Evolutionary conservation across 2,113 vertebrate species (phyloP).

Genomic region (Benitochromis conjunctus): DNA sequence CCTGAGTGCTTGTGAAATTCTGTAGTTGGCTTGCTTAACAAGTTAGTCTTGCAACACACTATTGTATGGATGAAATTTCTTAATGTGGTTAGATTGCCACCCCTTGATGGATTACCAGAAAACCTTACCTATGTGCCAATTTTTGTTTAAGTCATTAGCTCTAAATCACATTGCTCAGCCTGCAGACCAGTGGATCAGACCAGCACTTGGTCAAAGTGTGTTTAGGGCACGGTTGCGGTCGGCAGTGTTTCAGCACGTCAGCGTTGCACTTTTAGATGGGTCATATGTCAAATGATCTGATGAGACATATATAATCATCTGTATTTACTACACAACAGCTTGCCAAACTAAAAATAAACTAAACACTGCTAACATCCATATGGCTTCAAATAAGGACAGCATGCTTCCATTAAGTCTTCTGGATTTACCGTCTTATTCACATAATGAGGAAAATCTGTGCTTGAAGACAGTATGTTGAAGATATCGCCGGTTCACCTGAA

Average conservation of each 20-base stretch:
- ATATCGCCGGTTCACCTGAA: constrained; percentile 16
- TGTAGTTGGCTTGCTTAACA: constrained; percentile 47
- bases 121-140: constrained; percentile 22
- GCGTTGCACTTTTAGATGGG: constrained; percentile 63
- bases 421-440: constrained; percentile 11
- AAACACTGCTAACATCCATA: constrained; percentile 11
- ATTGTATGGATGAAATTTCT: constrained; percentile 53
- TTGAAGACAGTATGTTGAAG: neutral
- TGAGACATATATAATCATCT: constrained; percentile 57
- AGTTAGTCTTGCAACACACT: constrained; percentile 44
- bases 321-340: constrained; percentile 52
- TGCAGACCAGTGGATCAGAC: constrained; percentile 10
- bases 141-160: constrained; percentile 12
- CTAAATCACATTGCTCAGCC: neutral
- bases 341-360: constrained; percentile 58
- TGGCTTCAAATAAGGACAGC: constrained; percentile 14
- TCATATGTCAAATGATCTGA: constrained; percentile 60
- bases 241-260: constrained; percentile 56
- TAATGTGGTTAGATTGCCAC: constrained; percentile 23
- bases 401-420: constrained; percentile 2
- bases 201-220: constrained; percentile 13
- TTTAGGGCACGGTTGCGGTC: constrained; percentile 33
- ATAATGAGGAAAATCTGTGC: neutral
- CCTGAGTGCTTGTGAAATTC: constrained; percentile 56
- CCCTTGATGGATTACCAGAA: constrained; percentile 19